These are phyloP conservation scores for Orius laevigatus DNA, from an alignment of 1,140 invertebrate genomes.

Conservation along the genomic window DNA sequence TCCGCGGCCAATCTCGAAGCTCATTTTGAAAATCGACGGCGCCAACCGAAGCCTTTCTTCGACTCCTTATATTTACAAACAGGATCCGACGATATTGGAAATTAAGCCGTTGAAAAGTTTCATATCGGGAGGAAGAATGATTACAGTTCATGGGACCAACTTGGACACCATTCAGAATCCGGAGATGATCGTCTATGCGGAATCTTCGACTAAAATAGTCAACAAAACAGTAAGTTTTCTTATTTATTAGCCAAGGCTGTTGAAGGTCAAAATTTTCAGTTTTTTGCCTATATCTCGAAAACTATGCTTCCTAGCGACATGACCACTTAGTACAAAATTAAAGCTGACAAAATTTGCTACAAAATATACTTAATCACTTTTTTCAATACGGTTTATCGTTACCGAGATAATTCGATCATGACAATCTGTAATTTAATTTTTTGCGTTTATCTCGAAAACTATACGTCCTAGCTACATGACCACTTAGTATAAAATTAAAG, in stretches of 20 bases:
- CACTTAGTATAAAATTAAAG: no score
- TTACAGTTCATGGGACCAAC: conserved; percentile 84
- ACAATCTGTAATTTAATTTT: not conserved
- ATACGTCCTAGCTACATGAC: no score
- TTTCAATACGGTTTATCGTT: no score
- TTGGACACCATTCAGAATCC: conserved; percentile 82
- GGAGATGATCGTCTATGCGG: conserved; percentile 66
- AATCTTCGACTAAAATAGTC: conserved; percentile 46
- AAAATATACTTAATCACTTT: no score
- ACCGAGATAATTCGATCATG: no score
- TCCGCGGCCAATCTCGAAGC: conserved; percentile 28
- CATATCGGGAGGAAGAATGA: conserved; percentile 78
- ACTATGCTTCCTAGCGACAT: no score
- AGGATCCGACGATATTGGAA: conserved; percentile 85
- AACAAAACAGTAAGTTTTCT: conserved; percentile 47
- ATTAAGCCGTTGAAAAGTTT: conserved; percentile 78
- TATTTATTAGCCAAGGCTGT: not conserved
- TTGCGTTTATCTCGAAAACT: no score
- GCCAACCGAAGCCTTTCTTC: conserved; percentile 52
- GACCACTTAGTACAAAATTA: no score
- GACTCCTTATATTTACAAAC: conserved; percentile 71
- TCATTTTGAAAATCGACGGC: conserved; percentile 69
- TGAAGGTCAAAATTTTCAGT: no score
- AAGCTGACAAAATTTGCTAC: no score
- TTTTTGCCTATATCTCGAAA: no score